A percentile compares a stretch with the other conserved stretches of the same genome.
These are phyloP conservation scores for Calameuta filiformis DNA, from an alignment of 2,888 invertebrate species.

Conservation along the genomic window DNA sequence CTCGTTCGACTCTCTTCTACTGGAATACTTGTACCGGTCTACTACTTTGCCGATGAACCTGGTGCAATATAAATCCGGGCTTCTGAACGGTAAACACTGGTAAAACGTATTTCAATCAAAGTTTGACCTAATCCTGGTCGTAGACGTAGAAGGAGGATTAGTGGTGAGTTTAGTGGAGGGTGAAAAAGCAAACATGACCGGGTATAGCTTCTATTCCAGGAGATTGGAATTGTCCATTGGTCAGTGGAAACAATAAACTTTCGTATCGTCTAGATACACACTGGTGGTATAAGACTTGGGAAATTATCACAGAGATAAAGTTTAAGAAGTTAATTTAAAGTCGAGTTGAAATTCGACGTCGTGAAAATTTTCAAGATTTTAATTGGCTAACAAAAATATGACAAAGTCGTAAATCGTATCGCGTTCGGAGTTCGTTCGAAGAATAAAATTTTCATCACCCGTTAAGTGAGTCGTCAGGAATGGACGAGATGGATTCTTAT, in stretches of 20 bases:
- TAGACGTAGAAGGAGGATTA: constrained; percentile 28
- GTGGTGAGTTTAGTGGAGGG: background rate
- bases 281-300: background rate
- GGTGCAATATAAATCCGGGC: constrained; percentile 40
- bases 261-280: constrained; percentile 10
- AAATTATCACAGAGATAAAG: background rate
- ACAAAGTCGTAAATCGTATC: too few species aligned
- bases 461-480: too few species aligned
- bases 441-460: too few species aligned
- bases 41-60: too few species aligned
- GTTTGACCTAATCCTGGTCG: constrained; percentile 47
- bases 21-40: too few species aligned
- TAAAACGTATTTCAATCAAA: constrained; percentile 61
- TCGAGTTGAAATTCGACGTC: too few species aligned
- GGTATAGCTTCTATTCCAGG: background rate
- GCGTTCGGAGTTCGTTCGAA: too few species aligned
- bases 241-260: background rate
- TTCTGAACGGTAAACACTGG: constrained; percentile 49
- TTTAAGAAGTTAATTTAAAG: too few species aligned
- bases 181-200: background rate
- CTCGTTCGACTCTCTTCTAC: too few species aligned
- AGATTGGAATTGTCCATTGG: background rate
- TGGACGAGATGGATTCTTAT: too few species aligned
- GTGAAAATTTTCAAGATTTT: too few species aligned
- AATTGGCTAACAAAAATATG: too few species aligned